Base-by-base conservation (phyloP, 2,888 invertebrate genomes). In the Disparrhopalites patrizii region DNA sequence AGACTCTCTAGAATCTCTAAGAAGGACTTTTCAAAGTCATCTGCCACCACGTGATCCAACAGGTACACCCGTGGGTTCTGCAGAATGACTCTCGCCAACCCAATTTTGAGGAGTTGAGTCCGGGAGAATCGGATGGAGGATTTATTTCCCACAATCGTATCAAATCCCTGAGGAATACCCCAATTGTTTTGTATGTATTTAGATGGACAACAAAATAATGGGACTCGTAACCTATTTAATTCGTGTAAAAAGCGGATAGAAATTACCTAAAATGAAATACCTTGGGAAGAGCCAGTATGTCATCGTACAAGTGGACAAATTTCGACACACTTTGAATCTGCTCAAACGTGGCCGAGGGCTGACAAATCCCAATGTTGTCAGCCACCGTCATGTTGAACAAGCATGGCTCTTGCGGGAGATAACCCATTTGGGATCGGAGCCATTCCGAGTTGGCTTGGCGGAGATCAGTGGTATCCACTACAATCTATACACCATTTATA, bases 291-390 rank as follows among this genome's bases (percentile, higher is more conserved):
- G n/a, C n/a, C n/a, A n/a, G n/a, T n/a, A n/a, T n/a, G n/a, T n/a
- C n/a, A n/a, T n/a, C n/a, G n/a, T n/a, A n/a, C n/a, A n/a, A n/a
- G n/a, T n/a, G n/a, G n/a, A n/a, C n/a, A n/a, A n/a, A n/a, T n/a
- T n/a, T n/a, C n/a, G n/a, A n/a, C n/a, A n/a, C n/a, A n/a, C n/a
- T n/a, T n/a, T n/a, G n/a, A n/a, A n/a, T n/a, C n/a, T n/a, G n/a
- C n/a, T 89, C 87, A 58, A 83, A 82, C 63, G 86, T 83, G 73
- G 85, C 85, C 15, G 79, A 78, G 27, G 85, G 85, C 74, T 85
- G 84, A 65, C 93, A 93, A 80, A 90, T 87, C 55, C 89, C 85
- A 73, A 96, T 94, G 79, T 95, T 96, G 77, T 94, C 91, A 7
- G 84, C 84, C 30, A 94, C 90, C 30, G 86, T 86, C 7, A 88